Conservation (phyloP, 2,888 invertebrate genomes). For the Choreutis nemorana region DNA sequence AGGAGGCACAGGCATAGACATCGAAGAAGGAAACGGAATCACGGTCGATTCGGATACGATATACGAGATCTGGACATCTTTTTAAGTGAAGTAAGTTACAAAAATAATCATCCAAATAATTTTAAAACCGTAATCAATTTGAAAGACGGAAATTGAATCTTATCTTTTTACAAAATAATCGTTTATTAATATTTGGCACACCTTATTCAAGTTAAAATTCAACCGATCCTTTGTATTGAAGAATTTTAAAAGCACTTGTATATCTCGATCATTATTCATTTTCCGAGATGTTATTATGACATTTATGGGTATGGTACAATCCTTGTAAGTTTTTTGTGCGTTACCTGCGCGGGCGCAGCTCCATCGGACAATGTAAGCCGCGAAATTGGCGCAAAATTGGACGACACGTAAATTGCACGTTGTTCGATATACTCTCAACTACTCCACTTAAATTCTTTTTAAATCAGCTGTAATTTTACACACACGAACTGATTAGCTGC, state of each 20-base stretch:
- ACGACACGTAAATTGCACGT: conserved; percentile 39
- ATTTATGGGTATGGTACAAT: conserved; percentile 17
- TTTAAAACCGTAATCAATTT: too few species aligned
- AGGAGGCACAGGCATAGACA: conserved; percentile 58
- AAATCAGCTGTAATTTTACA: too few species aligned
- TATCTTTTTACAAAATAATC: too few species aligned
- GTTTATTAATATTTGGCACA: conserved; percentile 28
- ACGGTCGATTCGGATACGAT: conserved; percentile 75
- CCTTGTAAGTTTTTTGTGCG: conserved; percentile 28
- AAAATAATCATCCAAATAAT: too few species aligned
- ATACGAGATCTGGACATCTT: conserved; percentile 83
- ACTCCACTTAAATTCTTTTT: too few species aligned
- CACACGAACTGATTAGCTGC: too few species aligned
- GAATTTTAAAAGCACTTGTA: conserved; percentile 33
- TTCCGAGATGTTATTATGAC: conserved; percentile 31
- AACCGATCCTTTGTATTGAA: conserved; percentile 22
- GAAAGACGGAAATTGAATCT: too few species aligned
- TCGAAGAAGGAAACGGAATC: conserved; percentile 40
- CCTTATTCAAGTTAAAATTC: conserved; percentile 21
- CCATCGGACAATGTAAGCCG: conserved; percentile 24
- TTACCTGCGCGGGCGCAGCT: conserved; percentile 17
- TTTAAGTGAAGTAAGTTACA: conserved; percentile 72
- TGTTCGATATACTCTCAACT: too few species aligned
- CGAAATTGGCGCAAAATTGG: conserved; percentile 56
- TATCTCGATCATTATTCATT: conserved; percentile 33